Evolutionary conservation across 2,113 vertebrate genomes (phyloP).

Genomic region (Oenanthe oenanthe): DNA sequence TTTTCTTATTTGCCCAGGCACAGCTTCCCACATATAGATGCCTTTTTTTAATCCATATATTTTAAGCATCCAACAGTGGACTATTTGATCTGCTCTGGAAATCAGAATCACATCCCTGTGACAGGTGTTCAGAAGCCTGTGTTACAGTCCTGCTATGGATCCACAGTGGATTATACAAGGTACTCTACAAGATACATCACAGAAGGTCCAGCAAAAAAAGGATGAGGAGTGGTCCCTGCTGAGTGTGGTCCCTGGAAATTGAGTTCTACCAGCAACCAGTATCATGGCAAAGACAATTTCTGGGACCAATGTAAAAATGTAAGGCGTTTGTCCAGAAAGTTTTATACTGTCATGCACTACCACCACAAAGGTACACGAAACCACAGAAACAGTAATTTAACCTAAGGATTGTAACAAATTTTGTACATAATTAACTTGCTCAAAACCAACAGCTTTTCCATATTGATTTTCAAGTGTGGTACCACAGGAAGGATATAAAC

Average conservation of each 20-base stretch:
- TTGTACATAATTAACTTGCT: not conserved
- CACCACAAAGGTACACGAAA: not conserved
- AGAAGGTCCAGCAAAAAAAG: not conserved
- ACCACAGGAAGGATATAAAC: constrained; percentile 43
- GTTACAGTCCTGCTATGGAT: not conserved
- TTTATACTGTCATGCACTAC: not conserved
- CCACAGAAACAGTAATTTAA: not conserved
- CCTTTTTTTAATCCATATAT: not conserved
- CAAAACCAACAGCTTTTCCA: not conserved
- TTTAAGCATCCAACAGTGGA: not conserved
- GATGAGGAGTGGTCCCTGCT: not conserved
- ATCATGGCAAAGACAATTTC: not conserved
- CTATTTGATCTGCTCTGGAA: not conserved
- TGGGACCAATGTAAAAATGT: not conserved
- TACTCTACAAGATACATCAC: not conserved
- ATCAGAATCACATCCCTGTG: not conserved
- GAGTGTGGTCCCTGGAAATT: not conserved
- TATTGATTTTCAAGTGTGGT: constrained; percentile 23
- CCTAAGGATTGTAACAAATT: not conserved
- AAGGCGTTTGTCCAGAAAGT: not conserved
- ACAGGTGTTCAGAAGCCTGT: not conserved
- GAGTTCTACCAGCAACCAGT: not conserved
- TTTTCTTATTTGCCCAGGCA: not conserved
- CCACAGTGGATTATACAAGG: not conserved
- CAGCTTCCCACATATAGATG: not conserved